Percentiles rank a stretch among this genome's conserved stretches.
Evolutionary conservation across 2,888 invertebrate species (phyloP).

Genomic region (Lordiphosa fenestrarum): DNA sequence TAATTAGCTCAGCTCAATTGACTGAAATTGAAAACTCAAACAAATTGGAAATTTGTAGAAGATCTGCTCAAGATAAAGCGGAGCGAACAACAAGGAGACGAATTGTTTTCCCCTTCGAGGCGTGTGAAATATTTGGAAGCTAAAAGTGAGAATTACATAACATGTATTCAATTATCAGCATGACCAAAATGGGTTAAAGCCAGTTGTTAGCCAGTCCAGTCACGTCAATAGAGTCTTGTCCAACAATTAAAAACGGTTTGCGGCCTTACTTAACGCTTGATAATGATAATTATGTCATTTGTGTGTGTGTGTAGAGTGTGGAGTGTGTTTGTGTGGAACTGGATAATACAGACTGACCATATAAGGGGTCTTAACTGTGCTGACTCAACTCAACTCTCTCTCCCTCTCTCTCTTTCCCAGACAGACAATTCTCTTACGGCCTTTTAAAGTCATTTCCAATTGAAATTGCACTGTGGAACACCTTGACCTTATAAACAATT

Average conservation of each 20-base stretch:
- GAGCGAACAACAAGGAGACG: conserved; percentile 12
- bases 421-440: conserved; percentile 1
- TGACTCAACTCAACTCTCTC: conserved; percentile 2
- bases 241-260: conserved; percentile 68
- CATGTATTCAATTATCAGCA: conserved; percentile 28
- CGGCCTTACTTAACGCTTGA: conserved; percentile 62
- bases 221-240: conserved; percentile 43
- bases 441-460: conserved; percentile 2
- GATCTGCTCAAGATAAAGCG: conserved; percentile 4
- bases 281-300: conserved; percentile 66
- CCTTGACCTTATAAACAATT: conserved; percentile 9
- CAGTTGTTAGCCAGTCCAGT: conserved; percentile 41
- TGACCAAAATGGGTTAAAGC: conserved; percentile 32
- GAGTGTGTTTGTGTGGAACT: conserved; percentile 14
- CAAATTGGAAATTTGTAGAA: conserved; percentile 23
- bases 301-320: conserved; percentile 19
- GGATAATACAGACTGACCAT: conserved; percentile 8
- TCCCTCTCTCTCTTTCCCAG: not conserved
- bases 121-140: conserved; percentile 39
- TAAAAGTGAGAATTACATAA: conserved; percentile 57
- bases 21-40: conserved; percentile 32
- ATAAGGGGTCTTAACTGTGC: conserved; percentile 3
- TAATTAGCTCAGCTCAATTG: conserved; percentile 23
- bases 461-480: conserved; percentile 3
- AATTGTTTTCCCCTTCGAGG: conserved; percentile 23